Evolutionary conservation across 2,888 invertebrate species (phyloP).

Genomic region (Monochamus alternatus): DNA sequence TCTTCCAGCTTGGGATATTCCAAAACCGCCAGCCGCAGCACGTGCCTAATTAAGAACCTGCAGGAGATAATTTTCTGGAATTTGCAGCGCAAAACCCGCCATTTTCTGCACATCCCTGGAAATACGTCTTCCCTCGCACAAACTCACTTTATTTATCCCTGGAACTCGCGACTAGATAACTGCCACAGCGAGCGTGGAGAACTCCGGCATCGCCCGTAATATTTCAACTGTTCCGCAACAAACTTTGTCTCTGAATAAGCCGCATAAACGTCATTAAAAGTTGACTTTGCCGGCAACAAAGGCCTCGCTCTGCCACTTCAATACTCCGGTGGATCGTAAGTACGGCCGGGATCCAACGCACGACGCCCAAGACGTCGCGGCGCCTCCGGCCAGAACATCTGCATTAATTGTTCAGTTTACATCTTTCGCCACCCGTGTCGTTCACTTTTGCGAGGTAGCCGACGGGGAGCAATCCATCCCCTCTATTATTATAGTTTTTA

Average conservation of each 20-base stretch:
- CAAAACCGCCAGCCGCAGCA: neutral
- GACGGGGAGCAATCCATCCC: conserved; percentile 7
- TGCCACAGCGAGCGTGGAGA: conserved; percentile 36
- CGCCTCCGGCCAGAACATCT: conserved; percentile 41
- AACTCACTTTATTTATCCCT: conserved; percentile 28
- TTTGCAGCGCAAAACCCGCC: neutral
- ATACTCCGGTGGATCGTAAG: conserved; percentile 61
- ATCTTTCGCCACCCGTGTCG: conserved; percentile 45
- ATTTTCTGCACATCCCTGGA: conserved; percentile 1
- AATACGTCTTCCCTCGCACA: conserved; percentile 7
- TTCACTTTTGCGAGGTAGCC: conserved; percentile 4
- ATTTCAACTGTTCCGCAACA: conserved; percentile 57
- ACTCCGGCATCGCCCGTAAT: conserved; percentile 52
- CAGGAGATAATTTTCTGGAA: neutral
- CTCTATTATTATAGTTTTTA: no score
- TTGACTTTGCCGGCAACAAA: conserved; percentile 56
- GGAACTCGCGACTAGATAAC: conserved; percentile 43
- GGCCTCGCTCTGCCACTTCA: conserved; percentile 53
- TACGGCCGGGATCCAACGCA: conserved; percentile 50
- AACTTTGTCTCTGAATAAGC: conserved; percentile 59
- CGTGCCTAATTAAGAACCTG: neutral
- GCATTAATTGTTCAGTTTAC: conserved; percentile 60
- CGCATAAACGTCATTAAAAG: conserved; percentile 62
- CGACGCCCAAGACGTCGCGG: conserved; percentile 33
- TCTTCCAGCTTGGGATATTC: neutral